Conservation (phyloP, 1,140 invertebrate genomes). For the Drosophila leontia region DNA sequence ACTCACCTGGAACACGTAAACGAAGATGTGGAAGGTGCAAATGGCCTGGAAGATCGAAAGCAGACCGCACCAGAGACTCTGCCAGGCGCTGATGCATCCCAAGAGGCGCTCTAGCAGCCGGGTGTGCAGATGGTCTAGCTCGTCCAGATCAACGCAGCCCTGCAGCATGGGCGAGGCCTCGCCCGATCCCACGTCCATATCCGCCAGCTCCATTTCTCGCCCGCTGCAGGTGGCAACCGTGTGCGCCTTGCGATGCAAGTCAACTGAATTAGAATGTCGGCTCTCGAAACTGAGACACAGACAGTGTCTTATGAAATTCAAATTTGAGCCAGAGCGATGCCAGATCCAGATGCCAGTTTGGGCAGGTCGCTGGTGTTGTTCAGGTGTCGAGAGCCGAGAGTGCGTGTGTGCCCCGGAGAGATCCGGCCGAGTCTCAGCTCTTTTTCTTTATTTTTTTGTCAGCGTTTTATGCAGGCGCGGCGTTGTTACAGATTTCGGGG, state of each 20-base stretch:
- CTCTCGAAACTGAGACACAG: slow-evolving; percentile 40
- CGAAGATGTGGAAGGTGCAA: slow-evolving; percentile 83
- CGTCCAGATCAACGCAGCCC: slow-evolving; percentile 24
- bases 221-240: slow-evolving; percentile 55
- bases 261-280: slow-evolving; percentile 65
- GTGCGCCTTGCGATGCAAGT: slow-evolving; percentile 58
- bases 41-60: slow-evolving; percentile 87
- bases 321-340: slow-evolving; percentile 26
- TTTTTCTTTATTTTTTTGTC: slow-evolving; percentile 4
- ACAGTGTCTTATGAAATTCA: slow-evolving; percentile 34
- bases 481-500: slow-evolving; percentile 25
- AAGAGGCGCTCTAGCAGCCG: slow-evolving; percentile 85
- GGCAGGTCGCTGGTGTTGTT: slow-evolving; percentile 6
- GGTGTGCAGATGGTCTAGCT: slow-evolving; percentile 60
- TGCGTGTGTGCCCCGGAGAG: slow-evolving; percentile 36
- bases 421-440: slow-evolving; percentile 26
- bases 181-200: slow-evolving; percentile 8
- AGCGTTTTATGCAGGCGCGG: slow-evolving; percentile 34
- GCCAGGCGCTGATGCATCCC: slow-evolving; percentile 89
- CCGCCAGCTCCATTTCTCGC: slow-evolving; percentile 19
- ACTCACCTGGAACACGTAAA: slow-evolving; percentile 84
- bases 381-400: slow-evolving; percentile 37
- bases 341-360: slow-evolving; percentile 62
- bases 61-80: slow-evolving; percentile 88
- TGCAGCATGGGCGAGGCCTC: slow-evolving; percentile 67